Base-by-base conservation (phyloP, 2,113 vertebrate species). In the Amazona guildingii region DNA sequence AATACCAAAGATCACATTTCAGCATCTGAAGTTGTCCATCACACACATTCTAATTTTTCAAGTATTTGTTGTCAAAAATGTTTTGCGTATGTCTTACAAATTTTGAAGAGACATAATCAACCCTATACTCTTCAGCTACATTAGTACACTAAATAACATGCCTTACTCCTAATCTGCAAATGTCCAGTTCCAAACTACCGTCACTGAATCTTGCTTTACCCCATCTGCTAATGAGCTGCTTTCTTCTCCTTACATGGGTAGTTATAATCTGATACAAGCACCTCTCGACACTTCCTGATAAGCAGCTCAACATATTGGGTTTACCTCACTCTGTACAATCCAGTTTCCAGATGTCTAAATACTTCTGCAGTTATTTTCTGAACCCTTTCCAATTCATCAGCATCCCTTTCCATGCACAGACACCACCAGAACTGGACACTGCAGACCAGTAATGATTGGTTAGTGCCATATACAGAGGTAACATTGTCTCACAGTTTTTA, bases 381-480 rank as follows among this genome's bases (percentile, higher is more conserved):
- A 92, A 88, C 31, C 0, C 4, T 49, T 93, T 61, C 69, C 62
- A 61, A 75, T 68, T 81, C 3, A 4, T 77, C 80, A 92, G 25
- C 64, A 92, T 46, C 86, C 44, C 37, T 81, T 84, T 62, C 72
- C 67, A 92, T 31, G 17, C 25, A 41, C 44, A 81, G 73, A 81
- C 57, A 95, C 46, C 43, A 88, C 46, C 43, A 88, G 72, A 93
- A 90, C 21, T 59, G 83, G 80, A 90, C 77, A 69, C 46, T n/a
- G 17, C 33, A 82, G 67, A 72, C 62, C 57, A 72, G 44, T 35
- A 74, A 84, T 13, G 19, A 41, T 23, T 84, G 1, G 0, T 68
- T 73, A 94, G 24, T 78, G 64, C 83, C 92, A 79, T 84, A 94
- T 79, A 78, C 29, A 96, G 88, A 73, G 69, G 17, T 73, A 91